These are phyloP conservation scores for Raja brachyura DNA, from an alignment of 2,113 vertebrate genomes.

Conservation along the genomic window DNA sequence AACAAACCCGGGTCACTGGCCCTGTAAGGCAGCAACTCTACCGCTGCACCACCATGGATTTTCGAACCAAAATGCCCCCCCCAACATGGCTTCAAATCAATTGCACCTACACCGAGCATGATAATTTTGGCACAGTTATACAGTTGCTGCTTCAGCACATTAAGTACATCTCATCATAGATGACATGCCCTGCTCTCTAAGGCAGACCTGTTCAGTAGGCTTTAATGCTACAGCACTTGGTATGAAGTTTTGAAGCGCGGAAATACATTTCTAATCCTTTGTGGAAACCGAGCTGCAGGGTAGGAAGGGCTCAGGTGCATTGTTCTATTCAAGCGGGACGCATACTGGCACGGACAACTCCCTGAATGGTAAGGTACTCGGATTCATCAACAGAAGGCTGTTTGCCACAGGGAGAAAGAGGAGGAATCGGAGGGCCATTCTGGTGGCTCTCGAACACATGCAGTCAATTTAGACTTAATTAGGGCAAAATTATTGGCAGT, in stretches of 20 bases:
- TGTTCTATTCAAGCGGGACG: not conserved
- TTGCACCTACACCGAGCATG: not conserved
- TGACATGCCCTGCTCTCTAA: not conserved
- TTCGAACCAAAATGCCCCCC: not conserved
- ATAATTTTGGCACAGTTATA: not conserved
- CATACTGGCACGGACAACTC: not conserved
- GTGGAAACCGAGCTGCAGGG: not conserved
- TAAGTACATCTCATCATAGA: too few relatives aligned
- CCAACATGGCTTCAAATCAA: not conserved
- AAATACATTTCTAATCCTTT: not conserved
- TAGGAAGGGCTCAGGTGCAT: not conserved
- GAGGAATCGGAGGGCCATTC: slow-evolving; percentile 13
- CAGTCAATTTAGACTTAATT: slow-evolving; percentile 27
- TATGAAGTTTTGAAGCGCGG: not conserved
- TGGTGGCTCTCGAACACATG: not conserved
- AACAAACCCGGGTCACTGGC: too few relatives aligned
- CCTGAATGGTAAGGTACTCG: not conserved
- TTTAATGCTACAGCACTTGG: not conserved
- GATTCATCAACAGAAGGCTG: not conserved
- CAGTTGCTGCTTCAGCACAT: not conserved
- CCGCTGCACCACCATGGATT: not conserved
- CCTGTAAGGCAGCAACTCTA: too few relatives aligned
- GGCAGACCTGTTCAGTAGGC: not conserved
- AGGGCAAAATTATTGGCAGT: slow-evolving; percentile 19
- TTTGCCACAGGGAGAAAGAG: slow-evolving; percentile 26